Evolutionary conservation across 2,888 invertebrate species (phyloP), one percentile per base, ranked within the genome.

Genomic region (Lasioglossum zephyrum): DNA sequence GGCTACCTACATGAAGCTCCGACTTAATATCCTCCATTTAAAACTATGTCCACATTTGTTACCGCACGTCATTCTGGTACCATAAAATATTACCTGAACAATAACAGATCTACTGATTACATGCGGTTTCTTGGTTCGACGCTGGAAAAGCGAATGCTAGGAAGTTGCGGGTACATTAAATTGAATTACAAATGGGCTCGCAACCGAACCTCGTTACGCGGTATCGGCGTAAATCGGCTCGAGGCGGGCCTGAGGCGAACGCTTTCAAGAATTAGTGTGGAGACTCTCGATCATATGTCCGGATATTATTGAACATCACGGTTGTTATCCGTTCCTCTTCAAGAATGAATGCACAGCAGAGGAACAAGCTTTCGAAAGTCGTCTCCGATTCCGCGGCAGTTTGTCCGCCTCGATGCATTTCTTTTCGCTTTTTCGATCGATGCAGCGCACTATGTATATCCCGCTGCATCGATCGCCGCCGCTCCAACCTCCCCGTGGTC

Each of bases 381-480:
- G 31, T 63, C 31, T 16, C 31, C 31, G 63, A 63, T 63, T 63
- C 63, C 31, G 16, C 31, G 26, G 63, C 16, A 31, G 63, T 16
- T 63, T 0, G 31, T 31, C 31, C 63, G 63, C 31, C 63, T 31
- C 31, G 63, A 31, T 63, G 63, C 31, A 63, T 63, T 31, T 16
- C 63, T 63, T 31, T 63, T 31, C 26, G 63, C 6, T n/a, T 57
- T 57, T 57, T 57, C 57, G 57, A 57, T 57, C 57, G 57, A n/a
- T 57, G n/a, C 41, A 44, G 49, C 44, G 60, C 16, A 60, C 39
- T 57, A 57, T n/a, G 79, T 73, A 57, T 73, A 70, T 75, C 78
- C 78, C 39, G 73, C 74, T 77, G 86, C 77, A 83, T 87, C 87
- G 85, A 87, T 72, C 87, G 44, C 57, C 36, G 73, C 77, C 47